A percentile compares a stretch with the other conserved stretches of the same genome.
phyloP scores from a whole-genome alignment of 2,113 vertebrate species.

The Dipodomys stephensi region DNA sequence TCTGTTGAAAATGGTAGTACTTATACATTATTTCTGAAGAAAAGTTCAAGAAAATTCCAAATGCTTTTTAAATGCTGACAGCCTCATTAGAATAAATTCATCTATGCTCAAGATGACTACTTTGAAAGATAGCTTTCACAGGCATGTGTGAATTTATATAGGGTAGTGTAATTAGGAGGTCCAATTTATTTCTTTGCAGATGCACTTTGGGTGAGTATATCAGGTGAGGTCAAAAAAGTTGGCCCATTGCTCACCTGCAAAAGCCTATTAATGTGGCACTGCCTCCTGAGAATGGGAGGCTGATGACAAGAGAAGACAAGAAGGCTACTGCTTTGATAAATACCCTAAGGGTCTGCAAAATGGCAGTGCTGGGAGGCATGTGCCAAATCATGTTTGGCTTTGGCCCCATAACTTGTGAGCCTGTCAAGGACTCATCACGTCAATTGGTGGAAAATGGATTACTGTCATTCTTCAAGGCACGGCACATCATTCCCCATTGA shows the following conservation, averaged over 20 bases:
- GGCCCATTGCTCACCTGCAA: slow-evolving; percentile 56
- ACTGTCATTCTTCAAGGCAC: slow-evolving; percentile 87
- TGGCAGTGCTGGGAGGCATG: slow-evolving; percentile 76
- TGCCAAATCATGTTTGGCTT: slow-evolving; percentile 87
- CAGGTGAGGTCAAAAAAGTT: slow-evolving; percentile 63
- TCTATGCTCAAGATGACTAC: slow-evolving; percentile 43
- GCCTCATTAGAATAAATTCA: slow-evolving; percentile 60
- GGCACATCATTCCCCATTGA: slow-evolving; percentile 88
- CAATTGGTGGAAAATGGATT: slow-evolving; percentile 90
- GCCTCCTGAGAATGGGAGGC: slow-evolving; percentile 62
- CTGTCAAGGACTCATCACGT: slow-evolving; percentile 86
- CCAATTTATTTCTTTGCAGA: slow-evolving; percentile 66
- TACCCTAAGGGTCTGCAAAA: slow-evolving; percentile 77
- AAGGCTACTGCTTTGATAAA: slow-evolving; percentile 78
- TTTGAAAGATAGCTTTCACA: slow-evolving; percentile 70
- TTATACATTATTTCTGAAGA: slow-evolving; percentile 44
- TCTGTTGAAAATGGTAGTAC: not conserved
- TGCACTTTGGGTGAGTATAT: not conserved
- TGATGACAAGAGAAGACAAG: slow-evolving; percentile 74
- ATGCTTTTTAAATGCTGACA: slow-evolving; percentile 54
- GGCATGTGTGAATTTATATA: slow-evolving; percentile 46
- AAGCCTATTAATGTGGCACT: slow-evolving; percentile 61
- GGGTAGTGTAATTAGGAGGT: slow-evolving; percentile 64
- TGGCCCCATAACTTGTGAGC: slow-evolving; percentile 83
- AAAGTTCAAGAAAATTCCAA: slow-evolving; percentile 56